Percentiles rank a stretch among this genome's conserved stretches.
Evolutionary conservation across 2,113 vertebrate genomes (phyloP).

Genomic region (Meles meles): DNA sequence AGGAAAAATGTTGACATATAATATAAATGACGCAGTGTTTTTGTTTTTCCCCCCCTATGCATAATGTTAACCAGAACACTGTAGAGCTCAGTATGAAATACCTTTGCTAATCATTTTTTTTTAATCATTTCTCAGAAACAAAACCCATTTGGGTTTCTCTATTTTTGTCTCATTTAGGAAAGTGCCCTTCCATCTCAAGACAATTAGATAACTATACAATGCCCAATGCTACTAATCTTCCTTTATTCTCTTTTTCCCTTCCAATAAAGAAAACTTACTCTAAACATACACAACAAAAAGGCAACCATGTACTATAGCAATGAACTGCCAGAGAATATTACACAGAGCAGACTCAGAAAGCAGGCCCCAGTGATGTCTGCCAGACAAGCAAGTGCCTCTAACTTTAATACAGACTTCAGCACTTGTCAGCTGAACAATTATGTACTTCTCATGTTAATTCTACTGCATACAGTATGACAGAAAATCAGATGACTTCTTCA

Average conservation of each 20-base stretch:
- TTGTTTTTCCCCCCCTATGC: background rate
- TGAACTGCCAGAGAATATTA: background rate
- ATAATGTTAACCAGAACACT: background rate
- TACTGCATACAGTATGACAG: background rate
- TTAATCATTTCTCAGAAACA: background rate
- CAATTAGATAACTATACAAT: background rate
- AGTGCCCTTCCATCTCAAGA: slow-evolving; percentile 17
- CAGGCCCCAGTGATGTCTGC: background rate
- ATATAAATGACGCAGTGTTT: background rate
- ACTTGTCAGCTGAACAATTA: background rate
- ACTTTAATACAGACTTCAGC: background rate
- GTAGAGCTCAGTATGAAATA: background rate
- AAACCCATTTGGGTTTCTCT: background rate
- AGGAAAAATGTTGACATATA: slow-evolving; percentile 36
- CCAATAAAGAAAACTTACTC: background rate
- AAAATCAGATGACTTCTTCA: slow-evolving; percentile 43
- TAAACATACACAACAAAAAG: background rate
- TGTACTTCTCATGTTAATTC: background rate
- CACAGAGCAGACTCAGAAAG: slow-evolving; percentile 5
- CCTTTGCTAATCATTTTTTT: background rate
- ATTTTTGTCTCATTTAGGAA: background rate
- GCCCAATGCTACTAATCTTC: background rate
- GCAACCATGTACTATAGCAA: background rate
- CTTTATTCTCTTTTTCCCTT: background rate
- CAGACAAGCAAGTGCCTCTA: background rate